These are phyloP conservation scores for Ophioninae sp. DNA, from an alignment of 2,888 invertebrate species.

Conservation along the genomic window DNA sequence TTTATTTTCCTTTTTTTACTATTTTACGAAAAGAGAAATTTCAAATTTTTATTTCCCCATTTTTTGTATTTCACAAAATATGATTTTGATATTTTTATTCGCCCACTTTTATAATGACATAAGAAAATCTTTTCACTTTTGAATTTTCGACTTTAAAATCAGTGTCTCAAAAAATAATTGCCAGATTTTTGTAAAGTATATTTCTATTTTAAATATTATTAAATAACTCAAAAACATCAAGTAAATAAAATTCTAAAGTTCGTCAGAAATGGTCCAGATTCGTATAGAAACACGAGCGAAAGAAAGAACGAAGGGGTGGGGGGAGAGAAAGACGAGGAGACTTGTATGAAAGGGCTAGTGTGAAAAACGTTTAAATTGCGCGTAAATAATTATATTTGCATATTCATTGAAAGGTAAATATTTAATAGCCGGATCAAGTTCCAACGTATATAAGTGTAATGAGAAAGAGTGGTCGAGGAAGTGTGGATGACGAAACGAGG, in stretches of 20 bases:
- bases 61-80: too few species aligned
- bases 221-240: neutral
- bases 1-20: too few species aligned
- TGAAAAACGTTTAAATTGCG: slow-evolving; percentile 80
- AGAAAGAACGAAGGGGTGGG: neutral
- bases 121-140: too few species aligned
- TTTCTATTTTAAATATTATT: neutral
- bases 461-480: slow-evolving; percentile 35
- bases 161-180: neutral
- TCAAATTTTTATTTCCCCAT: too few species aligned
- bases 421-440: slow-evolving; percentile 74
- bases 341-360: slow-evolving; percentile 64
- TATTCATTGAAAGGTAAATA: slow-evolving; percentile 81
- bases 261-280: neutral
- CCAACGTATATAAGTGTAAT: slow-evolving; percentile 53
- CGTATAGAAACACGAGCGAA: neutral
- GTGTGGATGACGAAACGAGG: slow-evolving; percentile 64
- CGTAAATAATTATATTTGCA: slow-evolving; percentile 81
- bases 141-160: too few species aligned
- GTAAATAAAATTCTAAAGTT: neutral
- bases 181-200: neutral
- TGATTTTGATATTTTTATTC: too few species aligned
- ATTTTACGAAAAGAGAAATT: too few species aligned
- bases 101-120: too few species aligned
- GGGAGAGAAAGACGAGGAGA: slow-evolving; percentile 29